Base-by-base conservation (phyloP, 2,888 invertebrate genomes). In the Melolontha melolontha region DNA sequence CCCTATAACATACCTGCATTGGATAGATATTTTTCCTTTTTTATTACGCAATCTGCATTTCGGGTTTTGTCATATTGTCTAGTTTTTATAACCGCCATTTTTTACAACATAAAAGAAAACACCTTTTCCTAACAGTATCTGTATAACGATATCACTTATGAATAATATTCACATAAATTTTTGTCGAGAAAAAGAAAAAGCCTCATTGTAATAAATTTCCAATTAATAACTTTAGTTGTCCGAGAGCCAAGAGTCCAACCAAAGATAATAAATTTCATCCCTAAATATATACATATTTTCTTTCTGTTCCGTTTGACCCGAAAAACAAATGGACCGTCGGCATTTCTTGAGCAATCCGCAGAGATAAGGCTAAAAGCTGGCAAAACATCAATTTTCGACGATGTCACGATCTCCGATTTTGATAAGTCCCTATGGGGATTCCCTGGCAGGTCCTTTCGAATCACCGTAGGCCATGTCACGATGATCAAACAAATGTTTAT, bases 321-420 rank as follows among this genome's bases (percentile, higher is more conserved):
- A 34, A 41, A 42, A 57, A 65, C 66, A 59, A 59, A 66, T 29
- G 65, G 44, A 22, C 27, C 39, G 66, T 55, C 66, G 66, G 66
- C 66, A 41, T 50, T 57, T 64, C 51, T 59, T 59, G 59, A 59
- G 40, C 42, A 65, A 55, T 50, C 41, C 47, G 42, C 44, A 14
- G 42, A 47, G 65, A 51, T 42, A 52, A 52, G 44, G 29, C 62
- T 73, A 76, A 77, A 75, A 79, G 77, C 79, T 79, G 80, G 77
- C 79, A 77, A 80, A 80, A 79, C 79, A 80, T 79, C 79, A 78
- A 78, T 79, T 80, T 76, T 79, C 77, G 71, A 73, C 70, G 72
- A 72, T 78, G 79, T 79, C 76, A 54, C 64, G 73, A 74, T 75
- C 72, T 70, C 74, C 66, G 70, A 70, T 75, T 75, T 74, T 70